Evolutionary conservation across 2,797 vertebrate genomes (phyloP).

Genomic region (Myotis daubentonii): DNA sequence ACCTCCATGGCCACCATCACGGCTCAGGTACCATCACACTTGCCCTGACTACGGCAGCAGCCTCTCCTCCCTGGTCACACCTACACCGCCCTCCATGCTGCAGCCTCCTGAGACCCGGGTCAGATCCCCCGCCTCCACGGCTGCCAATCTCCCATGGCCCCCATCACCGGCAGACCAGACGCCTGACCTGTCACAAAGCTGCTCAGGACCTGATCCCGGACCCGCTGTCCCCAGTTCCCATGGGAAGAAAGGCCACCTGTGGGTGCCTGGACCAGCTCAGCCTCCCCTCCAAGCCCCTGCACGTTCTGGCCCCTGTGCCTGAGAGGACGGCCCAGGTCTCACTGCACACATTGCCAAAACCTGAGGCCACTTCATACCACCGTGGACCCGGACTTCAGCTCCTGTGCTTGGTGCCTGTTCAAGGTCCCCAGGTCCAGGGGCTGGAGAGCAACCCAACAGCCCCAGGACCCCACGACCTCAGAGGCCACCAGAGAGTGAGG

Average conservation of each 20-base stretch:
- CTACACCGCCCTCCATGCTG: no score
- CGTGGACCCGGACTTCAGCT: no score
- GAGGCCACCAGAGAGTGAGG: neutral
- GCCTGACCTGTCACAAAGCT: neutral
- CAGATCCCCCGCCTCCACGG: neutral
- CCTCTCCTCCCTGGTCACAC: neutral
- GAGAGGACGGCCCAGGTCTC: neutral
- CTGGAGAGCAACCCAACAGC: neutral
- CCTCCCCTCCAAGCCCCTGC: neutral
- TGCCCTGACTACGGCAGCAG: no score
- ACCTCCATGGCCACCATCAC: no score
- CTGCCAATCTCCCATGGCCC: no score
- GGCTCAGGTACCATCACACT: no score
- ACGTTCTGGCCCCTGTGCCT: neutral
- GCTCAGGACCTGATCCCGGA: neutral
- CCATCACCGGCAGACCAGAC: neutral
- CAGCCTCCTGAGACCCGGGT: neutral
- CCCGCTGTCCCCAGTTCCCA: neutral
- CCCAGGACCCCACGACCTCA: neutral
- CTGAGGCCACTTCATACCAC: no score
- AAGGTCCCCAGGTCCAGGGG: no score
- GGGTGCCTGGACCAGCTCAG: neutral
- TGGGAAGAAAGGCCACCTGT: neutral
- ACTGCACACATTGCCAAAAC: no score
- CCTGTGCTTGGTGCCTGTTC: no score